Evolutionary conservation across 1,140 invertebrate species (phyloP).

Genomic region (Lepidurus packardi): DNA sequence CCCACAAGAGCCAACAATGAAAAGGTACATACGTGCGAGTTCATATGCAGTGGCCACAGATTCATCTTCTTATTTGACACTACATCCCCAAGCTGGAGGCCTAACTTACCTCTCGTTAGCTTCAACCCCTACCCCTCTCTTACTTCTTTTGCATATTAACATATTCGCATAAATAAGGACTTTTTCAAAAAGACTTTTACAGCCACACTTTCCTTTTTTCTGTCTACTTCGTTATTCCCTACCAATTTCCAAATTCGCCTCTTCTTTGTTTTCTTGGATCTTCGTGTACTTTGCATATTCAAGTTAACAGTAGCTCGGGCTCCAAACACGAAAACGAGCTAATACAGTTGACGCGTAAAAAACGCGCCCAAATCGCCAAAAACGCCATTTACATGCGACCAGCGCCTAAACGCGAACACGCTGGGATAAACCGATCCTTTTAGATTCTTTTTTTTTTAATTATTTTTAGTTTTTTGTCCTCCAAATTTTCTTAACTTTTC

Average conservation of each 20-base stretch:
- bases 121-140: background rate
- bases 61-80: background rate
- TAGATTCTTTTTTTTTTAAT: too few species aligned
- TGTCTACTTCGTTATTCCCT: background rate
- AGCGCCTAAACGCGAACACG: too few species aligned
- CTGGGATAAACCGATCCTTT: too few species aligned
- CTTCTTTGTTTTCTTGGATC: too few species aligned
- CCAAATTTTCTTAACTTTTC: background rate
- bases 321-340: too few species aligned
- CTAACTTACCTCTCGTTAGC: conserved; percentile 1
- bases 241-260: too few species aligned
- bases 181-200: background rate
- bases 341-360: too few species aligned
- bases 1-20: background rate
- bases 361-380: too few species aligned
- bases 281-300: too few species aligned
- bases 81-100: background rate
- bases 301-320: too few species aligned
- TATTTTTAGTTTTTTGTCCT: too few species aligned
- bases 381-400: too few species aligned
- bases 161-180: background rate
- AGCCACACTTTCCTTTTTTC: background rate
- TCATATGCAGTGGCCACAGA: conserved; percentile 14
- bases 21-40: background rate
- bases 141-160: background rate